Evolutionary conservation across 1,140 invertebrate genomes (phyloP).

Genomic region (Coenobita brevimanus): DNA sequence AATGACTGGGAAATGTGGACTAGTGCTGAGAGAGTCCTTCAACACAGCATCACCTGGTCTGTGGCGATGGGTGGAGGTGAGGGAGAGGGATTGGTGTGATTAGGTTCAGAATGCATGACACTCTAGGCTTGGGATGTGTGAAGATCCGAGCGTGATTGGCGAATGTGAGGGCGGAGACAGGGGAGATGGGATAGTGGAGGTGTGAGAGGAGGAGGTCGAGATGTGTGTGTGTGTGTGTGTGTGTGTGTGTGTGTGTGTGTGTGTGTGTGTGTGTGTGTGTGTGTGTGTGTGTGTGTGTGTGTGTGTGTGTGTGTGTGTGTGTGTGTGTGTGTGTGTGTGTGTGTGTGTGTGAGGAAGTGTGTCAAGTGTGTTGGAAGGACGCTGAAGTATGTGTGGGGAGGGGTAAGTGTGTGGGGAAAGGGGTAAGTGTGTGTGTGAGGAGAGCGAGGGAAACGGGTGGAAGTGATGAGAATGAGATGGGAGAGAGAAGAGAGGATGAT

Average conservation of each 20-base stretch:
- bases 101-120: too few relatives aligned
- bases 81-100: too few relatives aligned
- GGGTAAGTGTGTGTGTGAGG: neutral
- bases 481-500: neutral
- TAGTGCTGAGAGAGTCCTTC: too few relatives aligned
- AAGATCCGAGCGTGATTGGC: neutral
- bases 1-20: too few relatives aligned
- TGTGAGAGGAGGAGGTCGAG: neutral
- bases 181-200: neutral
- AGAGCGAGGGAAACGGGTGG: neutral
- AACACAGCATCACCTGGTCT: too few relatives aligned
- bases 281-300: slow-evolving; percentile 32
- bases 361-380: too few relatives aligned
- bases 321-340: too few relatives aligned
- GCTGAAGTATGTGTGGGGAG: too few relatives aligned
- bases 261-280: neutral
- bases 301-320: slow-evolving; percentile 6
- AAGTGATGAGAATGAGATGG: neutral
- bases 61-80: too few relatives aligned
- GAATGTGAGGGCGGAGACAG: neutral
- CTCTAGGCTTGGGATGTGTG: too few relatives aligned
- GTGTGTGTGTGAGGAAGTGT: too few relatives aligned
- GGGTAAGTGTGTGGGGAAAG: too few relatives aligned
- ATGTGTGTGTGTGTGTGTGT: slow-evolving; percentile 4
- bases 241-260: neutral